These are phyloP conservation scores for Onychorhynchus coronatus DNA, from an alignment of 2,113 vertebrate species.

Conservation along the genomic window DNA sequence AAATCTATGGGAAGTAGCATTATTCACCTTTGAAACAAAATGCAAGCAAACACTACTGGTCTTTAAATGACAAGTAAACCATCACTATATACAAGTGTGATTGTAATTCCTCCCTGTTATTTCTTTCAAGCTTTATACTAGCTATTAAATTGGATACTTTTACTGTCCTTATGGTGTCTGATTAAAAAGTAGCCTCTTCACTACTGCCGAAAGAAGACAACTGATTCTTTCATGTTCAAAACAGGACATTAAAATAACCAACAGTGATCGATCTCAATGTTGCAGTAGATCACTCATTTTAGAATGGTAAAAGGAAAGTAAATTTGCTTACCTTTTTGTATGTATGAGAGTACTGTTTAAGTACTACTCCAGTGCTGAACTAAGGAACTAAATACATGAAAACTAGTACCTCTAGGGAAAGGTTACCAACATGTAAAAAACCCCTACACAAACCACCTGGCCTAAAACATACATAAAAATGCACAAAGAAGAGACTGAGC, in stretches of 20 bases:
- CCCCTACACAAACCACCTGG: not conserved
- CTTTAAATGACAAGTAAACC: not conserved
- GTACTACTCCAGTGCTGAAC: not conserved
- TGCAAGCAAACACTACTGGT: not conserved
- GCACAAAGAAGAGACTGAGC: not conserved
- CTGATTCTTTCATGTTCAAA: not conserved
- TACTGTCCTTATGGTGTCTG: not conserved
- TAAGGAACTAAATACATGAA: not conserved
- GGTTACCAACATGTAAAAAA: not conserved
- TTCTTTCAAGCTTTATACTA: not conserved
- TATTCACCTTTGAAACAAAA: not conserved
- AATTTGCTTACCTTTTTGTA: not conserved
- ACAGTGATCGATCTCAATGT: not conserved
- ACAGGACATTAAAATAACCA: not conserved
- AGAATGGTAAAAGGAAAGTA: not conserved
- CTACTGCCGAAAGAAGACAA: not conserved
- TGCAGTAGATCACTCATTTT: not conserved
- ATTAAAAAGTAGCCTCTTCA: not conserved
- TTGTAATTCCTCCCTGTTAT: not conserved
- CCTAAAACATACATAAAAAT: not conserved
- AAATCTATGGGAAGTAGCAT: not conserved
- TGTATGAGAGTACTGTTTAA: not conserved
- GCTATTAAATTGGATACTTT: not conserved
- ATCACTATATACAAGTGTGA: not conserved
- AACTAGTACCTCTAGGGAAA: not conserved